phyloP scores from a whole-genome alignment of 2,797 vertebrate species.

The Cyclura pinguis region DNA sequence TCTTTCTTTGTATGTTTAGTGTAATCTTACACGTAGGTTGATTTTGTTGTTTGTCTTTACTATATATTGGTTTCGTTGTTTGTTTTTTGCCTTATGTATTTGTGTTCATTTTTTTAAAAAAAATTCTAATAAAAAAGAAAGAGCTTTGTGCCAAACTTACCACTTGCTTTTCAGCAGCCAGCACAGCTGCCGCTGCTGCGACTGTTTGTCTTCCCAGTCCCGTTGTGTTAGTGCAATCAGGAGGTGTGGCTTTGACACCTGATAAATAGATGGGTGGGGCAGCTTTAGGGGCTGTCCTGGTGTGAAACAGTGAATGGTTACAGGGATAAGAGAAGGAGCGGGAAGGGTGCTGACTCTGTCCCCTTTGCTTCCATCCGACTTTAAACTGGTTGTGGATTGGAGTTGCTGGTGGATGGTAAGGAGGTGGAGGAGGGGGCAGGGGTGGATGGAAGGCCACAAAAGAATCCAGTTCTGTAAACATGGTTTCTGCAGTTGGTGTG shows the following conservation, averaged over 20 bases:
- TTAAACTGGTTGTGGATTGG: constrained; percentile 92
- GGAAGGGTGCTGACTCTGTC: constrained; percentile 91
- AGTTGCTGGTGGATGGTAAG: constrained; percentile 93
- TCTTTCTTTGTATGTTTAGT: too few relatives aligned
- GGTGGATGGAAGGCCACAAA: constrained; percentile 96
- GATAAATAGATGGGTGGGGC: constrained; percentile 87
- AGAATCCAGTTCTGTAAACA: constrained; percentile 96
- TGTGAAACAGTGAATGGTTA: constrained; percentile 91
- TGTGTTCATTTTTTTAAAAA: too few relatives aligned
- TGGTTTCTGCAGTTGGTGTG: constrained; percentile 93
- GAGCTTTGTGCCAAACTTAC: constrained; percentile 80
- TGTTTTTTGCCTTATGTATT: too few relatives aligned
- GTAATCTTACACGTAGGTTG: too few relatives aligned
- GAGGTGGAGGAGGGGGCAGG: constrained; percentile 93
- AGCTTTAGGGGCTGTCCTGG: constrained; percentile 85
- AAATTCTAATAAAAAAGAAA: too few relatives aligned
- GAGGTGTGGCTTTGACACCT: constrained; percentile 86
- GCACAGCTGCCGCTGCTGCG: constrained; percentile 68
- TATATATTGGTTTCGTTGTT: too few relatives aligned
- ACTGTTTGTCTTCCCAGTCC: constrained; percentile 83
- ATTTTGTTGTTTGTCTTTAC: too few relatives aligned
- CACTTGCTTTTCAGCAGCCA: constrained; percentile 89
- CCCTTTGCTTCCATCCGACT: constrained; percentile 93
- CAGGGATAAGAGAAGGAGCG: constrained; percentile 98
- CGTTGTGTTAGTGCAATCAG: constrained; percentile 90